Conservation (phyloP, 2,888 invertebrate genomes). For the Meta bourneti region DNA sequence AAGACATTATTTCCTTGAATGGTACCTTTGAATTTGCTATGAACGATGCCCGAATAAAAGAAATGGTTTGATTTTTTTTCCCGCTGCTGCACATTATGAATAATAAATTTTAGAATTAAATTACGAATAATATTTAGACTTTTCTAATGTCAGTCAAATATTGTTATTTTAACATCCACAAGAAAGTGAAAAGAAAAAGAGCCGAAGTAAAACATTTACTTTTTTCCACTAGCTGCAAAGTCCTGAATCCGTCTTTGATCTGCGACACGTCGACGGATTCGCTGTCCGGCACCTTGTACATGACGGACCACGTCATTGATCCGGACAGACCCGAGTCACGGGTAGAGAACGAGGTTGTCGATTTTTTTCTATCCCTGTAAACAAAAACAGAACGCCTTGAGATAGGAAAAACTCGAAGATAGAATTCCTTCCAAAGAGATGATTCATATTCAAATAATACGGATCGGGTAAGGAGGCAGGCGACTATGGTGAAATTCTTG, state of each 20-base stretch:
- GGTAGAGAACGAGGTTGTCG: constrained; percentile 50
- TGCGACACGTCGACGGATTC: constrained; percentile 20
- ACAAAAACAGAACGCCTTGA: background rate
- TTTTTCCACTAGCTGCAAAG: constrained; percentile 53
- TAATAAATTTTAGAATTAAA: no score
- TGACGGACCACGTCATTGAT: constrained; percentile 71
- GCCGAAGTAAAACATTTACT: constrained; percentile 7
- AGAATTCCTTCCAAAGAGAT: background rate
- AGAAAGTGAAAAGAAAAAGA: no score
- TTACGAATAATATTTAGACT: no score
- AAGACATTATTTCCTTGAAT: no score
- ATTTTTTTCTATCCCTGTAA: constrained; percentile 52
- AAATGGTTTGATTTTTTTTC: no score
- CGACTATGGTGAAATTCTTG: no score
- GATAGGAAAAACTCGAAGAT: background rate
- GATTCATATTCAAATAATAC: background rate
- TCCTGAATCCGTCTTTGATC: constrained; percentile 46
- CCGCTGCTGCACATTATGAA: no score
- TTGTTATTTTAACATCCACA: background rate
- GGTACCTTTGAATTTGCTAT: no score
- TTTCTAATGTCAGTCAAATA: no score
- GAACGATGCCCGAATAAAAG: no score
- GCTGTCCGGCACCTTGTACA: constrained; percentile 57
- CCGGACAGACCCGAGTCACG: constrained; percentile 63
- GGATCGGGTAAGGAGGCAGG: no score